Percentiles rank a stretch among this genome's conserved stretches.
phyloP scores from a whole-genome alignment of 2,113 vertebrate species.

The Dicerorhinus sumatrensis region DNA sequence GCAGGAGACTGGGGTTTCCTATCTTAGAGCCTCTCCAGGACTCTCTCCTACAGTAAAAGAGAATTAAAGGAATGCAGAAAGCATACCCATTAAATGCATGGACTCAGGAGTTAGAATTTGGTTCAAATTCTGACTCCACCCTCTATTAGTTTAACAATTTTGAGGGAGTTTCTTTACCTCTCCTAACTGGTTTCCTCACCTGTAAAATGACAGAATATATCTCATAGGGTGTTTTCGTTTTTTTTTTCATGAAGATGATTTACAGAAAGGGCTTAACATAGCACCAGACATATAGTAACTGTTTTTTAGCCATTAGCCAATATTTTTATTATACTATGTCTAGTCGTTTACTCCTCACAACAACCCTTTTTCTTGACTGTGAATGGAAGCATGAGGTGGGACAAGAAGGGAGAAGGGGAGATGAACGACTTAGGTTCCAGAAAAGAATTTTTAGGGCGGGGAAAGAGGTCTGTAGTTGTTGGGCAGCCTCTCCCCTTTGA shows the following conservation, averaged over 20 bases:
- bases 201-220: not conserved
- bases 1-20: not conserved
- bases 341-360: not conserved
- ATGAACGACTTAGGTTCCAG: not conserved
- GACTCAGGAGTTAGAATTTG: not conserved
- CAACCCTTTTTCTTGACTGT: not conserved
- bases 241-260: not conserved
- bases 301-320: not conserved
- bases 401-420: not conserved
- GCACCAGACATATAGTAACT: not conserved
- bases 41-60: not conserved
- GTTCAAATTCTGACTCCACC: not conserved
- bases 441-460: not conserved
- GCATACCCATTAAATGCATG: not conserved
- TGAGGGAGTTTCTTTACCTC: not conserved
- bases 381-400: not conserved
- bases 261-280: not conserved
- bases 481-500: not conserved
- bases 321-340: not conserved
- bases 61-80: not conserved
- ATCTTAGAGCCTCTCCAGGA: not conserved
- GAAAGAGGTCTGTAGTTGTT: not conserved
- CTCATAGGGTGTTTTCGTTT: not conserved
- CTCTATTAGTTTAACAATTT: not conserved
- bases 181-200: not conserved